A percentile compares a stretch with the other conserved stretches of the same genome.
Conservation (phyloP, 92 coral and sea anemone species). For the Actinernus sp. region DNA sequence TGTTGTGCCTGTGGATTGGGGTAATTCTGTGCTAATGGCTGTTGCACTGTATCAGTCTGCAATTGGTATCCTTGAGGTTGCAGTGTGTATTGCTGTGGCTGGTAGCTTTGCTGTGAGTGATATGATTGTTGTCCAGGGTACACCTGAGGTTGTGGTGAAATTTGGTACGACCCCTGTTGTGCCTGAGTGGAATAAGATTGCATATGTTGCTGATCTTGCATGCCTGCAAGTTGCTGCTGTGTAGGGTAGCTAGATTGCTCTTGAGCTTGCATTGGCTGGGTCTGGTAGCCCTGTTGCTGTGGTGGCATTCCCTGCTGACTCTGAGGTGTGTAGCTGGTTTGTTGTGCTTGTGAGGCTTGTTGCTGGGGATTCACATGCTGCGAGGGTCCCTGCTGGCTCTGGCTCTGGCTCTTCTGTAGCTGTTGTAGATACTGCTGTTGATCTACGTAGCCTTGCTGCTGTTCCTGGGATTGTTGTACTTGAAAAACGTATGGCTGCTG, state of each 20-base stretch:
- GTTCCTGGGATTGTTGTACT: slow-evolving; percentile 42
- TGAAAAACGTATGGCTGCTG: slow-evolving; percentile 34
- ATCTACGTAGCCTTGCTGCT: slow-evolving; percentile 14
- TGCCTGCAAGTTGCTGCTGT: neutral
- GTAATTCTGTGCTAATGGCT: slow-evolving; percentile 32
- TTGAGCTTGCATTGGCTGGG: slow-evolving; percentile 20
- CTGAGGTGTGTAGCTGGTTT: neutral
- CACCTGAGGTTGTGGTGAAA: neutral
- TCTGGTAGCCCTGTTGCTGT: neutral
- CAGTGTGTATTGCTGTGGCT: slow-evolving; percentile 54
- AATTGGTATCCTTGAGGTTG: slow-evolving; percentile 60
- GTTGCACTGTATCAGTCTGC: slow-evolving; percentile 45
- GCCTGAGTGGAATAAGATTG: slow-evolving; percentile 19
- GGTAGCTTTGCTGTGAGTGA: slow-evolving; percentile 49
- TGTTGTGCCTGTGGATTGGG: slow-evolving; percentile 15
- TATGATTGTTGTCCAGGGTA: slow-evolving; percentile 27
- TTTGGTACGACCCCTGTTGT: neutral
- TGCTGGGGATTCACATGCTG: slow-evolving; percentile 5
- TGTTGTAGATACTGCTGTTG: slow-evolving; percentile 41
- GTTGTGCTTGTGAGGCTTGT: slow-evolving; percentile 2
- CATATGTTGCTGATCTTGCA: slow-evolving; percentile 18
- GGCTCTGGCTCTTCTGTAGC: slow-evolving; percentile 11
- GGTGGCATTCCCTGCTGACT: neutral
- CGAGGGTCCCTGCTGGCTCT: neutral
- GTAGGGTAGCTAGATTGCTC: slow-evolving; percentile 25